phyloP scores from a whole-genome alignment of 2,888 invertebrate genomes.

The Hydrotaea diabolus region DNA sequence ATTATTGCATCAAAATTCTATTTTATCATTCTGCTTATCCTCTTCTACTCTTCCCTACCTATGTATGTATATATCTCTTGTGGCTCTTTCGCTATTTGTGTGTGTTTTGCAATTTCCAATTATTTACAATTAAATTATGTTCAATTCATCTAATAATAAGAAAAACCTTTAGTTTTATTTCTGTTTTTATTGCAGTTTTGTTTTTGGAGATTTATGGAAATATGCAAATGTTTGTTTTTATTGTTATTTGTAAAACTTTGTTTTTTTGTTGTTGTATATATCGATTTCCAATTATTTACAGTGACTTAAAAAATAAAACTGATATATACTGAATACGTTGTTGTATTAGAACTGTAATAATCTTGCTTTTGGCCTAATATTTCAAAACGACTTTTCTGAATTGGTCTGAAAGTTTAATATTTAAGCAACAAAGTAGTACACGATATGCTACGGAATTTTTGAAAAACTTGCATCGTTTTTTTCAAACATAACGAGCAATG shows the following conservation, averaged over 20 bases:
- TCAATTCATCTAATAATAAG: constrained; percentile 39
- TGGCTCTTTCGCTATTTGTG: constrained; percentile 19
- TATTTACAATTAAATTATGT: constrained; percentile 31
- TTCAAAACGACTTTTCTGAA: constrained; percentile 18
- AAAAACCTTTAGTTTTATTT: constrained; percentile 35
- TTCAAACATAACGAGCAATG: too few species aligned
- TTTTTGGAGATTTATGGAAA: background rate
- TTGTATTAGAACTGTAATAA: constrained; percentile 1
- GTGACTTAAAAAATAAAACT: constrained; percentile 31
- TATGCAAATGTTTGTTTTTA: background rate
- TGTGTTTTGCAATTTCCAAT: constrained; percentile 26
- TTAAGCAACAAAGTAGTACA: too few species aligned
- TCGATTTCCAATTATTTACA: constrained; percentile 29
- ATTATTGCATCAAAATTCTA: constrained; percentile 33
- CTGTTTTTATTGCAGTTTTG: constrained; percentile 11
- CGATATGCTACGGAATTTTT: too few species aligned
- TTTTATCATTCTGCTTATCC: background rate
- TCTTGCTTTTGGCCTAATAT: background rate
- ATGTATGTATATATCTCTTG: constrained; percentile 23
- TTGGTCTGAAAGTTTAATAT: background rate
- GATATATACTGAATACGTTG: background rate
- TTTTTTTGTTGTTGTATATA: background rate
- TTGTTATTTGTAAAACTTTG: background rate
- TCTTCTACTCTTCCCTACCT: constrained; percentile 32
- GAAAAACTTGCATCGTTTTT: too few species aligned